Evolutionary conservation across 2,888 invertebrate genomes (phyloP).

Genomic region (Ochlodes sylvanus): DNA sequence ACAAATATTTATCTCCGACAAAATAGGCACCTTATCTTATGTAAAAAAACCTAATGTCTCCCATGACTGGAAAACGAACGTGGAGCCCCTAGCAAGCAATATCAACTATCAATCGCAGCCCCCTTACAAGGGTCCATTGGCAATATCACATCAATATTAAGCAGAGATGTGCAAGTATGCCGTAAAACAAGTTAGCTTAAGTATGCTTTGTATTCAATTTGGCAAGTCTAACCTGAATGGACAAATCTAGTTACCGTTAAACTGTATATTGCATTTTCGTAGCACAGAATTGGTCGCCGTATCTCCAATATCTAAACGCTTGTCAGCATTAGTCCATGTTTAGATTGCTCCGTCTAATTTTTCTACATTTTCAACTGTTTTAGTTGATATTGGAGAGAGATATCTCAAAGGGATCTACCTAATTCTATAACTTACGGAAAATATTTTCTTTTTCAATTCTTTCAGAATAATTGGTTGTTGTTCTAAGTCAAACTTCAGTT

Average conservation of each 20-base stretch:
- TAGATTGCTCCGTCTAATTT: neutral
- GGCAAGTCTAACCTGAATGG: neutral
- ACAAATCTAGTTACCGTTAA: neutral
- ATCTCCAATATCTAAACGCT: neutral
- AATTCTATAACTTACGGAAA: neutral
- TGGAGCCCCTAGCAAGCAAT: too few species aligned
- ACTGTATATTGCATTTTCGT: neutral
- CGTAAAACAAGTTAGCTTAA: too few species aligned
- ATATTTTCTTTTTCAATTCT: neutral
- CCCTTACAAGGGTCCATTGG: too few species aligned
- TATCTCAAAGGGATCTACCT: too few species aligned
- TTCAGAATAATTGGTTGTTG: neutral
- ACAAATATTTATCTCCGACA: too few species aligned
- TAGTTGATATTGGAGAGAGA: neutral
- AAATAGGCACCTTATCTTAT: too few species aligned
- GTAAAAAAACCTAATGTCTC: too few species aligned
- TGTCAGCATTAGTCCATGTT: neutral
- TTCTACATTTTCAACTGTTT: neutral
- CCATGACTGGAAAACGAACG: too few species aligned
- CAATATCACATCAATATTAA: too few species aligned
- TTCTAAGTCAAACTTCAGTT: neutral
- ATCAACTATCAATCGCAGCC: too few species aligned
- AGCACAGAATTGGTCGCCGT: neutral
- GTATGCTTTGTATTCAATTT: too few species aligned
- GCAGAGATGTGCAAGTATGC: too few species aligned